phyloP scores from a whole-genome alignment of 2,888 invertebrate genomes.

The Nomada lathburiana region DNA sequence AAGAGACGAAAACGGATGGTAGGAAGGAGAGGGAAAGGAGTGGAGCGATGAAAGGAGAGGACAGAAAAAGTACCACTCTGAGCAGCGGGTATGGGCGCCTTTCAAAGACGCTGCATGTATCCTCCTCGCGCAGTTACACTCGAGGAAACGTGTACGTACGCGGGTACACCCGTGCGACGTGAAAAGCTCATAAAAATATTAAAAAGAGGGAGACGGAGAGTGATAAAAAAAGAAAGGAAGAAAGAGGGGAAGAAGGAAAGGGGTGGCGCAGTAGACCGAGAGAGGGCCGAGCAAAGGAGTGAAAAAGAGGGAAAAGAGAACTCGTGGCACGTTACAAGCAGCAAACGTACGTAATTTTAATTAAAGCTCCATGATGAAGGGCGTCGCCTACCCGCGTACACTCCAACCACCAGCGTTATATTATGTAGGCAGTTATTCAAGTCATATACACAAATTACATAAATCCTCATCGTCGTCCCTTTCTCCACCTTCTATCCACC shows the following conservation, averaged over 20 bases:
- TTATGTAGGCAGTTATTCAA: slow-evolving; percentile 82
- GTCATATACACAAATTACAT: slow-evolving; percentile 81
- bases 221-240: slow-evolving; percentile 52
- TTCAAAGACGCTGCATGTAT: slow-evolving; percentile 75
- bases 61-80: slow-evolving; percentile 69
- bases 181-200: slow-evolving; percentile 83
- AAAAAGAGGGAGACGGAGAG: slow-evolving; percentile 73
- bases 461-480: slow-evolving; percentile 75
- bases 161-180: slow-evolving; percentile 62
- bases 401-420: slow-evolving; percentile 72
- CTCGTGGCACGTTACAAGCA: slow-evolving; percentile 73
- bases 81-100: slow-evolving; percentile 73
- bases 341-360: slow-evolving; percentile 83
- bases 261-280: slow-evolving; percentile 61
- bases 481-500: slow-evolving; percentile 41
- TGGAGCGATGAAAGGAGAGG: slow-evolving; percentile 16
- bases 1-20: slow-evolving; percentile 1
- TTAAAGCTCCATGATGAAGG: slow-evolving; percentile 81
- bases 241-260: slow-evolving; percentile 63
- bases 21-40: background rate
- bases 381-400: slow-evolving; percentile 72
- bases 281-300: slow-evolving; percentile 63
- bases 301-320: slow-evolving; percentile 43
- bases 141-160: slow-evolving; percentile 36
- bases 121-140: slow-evolving; percentile 49